Base-by-base conservation (phyloP, 2,888 invertebrate species). In the Achlya flavicornis region DNA sequence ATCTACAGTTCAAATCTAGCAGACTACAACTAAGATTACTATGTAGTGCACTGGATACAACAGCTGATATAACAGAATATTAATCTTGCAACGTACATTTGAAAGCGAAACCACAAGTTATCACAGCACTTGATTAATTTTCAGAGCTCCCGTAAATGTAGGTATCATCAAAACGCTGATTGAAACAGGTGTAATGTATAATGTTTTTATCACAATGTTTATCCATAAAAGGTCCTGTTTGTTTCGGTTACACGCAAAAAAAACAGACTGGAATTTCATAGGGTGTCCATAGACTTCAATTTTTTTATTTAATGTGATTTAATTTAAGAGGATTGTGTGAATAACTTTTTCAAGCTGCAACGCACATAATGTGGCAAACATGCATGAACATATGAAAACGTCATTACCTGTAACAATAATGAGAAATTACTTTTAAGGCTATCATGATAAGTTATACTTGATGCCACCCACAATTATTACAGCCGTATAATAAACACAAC, bases 1-100 rank as follows among this genome's bases (percentile, higher is more conserved):
- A 79, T 77, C 75, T 74, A 65, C 62, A 63, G 43, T 69, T 65
- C 62, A 66, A 66, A 71, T 72, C 68, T 65, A 69, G 62, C 62
- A 66, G 66, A 63, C 65, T 57, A 65, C 64, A 41, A 43, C 43
- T 58, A 64, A 71, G 65, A 73, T 72, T 66, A 73, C 61, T 35
- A 7, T 38, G 58, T 32, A 66, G 43, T 62, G 62, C 64, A 53
- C 53, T 53, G 53, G 53, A 53, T 53, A 53, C 53, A 53, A 53
- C 16, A 53, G 16, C 19, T 53, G 53, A 53, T 53, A 53, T 19
- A 53, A 53, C 19, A 53, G 16, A 53, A 53, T n/a, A 46, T 46
- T 46, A n/a, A 46, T 46, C n/a, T 53, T 53, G 16, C 19, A 19
- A n/a, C 8, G 19, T 6, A 53, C 19, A 19, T 53, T 53, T 16